phyloP scores from a whole-genome alignment of 2,797 vertebrate species.

The Sebastes steindachneri region DNA sequence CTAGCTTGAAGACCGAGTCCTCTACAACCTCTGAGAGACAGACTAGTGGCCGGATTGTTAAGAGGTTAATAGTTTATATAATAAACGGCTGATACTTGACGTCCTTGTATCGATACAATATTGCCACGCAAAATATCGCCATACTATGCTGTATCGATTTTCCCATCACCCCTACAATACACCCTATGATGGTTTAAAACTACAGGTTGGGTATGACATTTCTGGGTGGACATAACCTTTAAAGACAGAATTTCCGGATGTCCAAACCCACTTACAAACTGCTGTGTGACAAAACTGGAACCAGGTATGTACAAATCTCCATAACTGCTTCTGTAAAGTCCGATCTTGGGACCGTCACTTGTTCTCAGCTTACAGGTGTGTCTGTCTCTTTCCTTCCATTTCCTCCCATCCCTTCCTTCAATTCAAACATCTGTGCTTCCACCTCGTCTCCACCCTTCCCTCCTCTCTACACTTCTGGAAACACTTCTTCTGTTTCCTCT shows the following conservation, averaged over 20 bases:
- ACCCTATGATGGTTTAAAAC: neutral
- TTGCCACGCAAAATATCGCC: no score
- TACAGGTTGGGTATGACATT: neutral
- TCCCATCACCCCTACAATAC: neutral
- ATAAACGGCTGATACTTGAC: no score
- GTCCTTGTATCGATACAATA: no score
- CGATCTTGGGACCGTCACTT: neutral
- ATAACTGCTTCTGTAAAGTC: neutral
- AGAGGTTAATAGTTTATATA: no score
- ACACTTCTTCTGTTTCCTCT: slow-evolving; percentile 16
- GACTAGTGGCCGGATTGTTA: no score
- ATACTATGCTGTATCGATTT: no score
- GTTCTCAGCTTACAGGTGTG: slow-evolving; percentile 32
- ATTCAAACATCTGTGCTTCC: slow-evolving; percentile 44
- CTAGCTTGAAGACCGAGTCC: no score
- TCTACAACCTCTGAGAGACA: no score
- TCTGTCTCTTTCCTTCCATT: slow-evolving; percentile 41
- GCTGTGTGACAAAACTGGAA: neutral
- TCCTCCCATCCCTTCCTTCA: slow-evolving; percentile 49
- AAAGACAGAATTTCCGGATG: neutral
- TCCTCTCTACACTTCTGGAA: slow-evolving; percentile 5
- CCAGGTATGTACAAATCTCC: neutral
- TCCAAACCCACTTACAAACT: neutral
- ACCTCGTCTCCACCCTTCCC: slow-evolving; percentile 40
- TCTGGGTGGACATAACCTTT: neutral